These are phyloP conservation scores for Onychomys torridus DNA, from an alignment of 2,797 vertebrate genomes.

Conservation along the genomic window DNA sequence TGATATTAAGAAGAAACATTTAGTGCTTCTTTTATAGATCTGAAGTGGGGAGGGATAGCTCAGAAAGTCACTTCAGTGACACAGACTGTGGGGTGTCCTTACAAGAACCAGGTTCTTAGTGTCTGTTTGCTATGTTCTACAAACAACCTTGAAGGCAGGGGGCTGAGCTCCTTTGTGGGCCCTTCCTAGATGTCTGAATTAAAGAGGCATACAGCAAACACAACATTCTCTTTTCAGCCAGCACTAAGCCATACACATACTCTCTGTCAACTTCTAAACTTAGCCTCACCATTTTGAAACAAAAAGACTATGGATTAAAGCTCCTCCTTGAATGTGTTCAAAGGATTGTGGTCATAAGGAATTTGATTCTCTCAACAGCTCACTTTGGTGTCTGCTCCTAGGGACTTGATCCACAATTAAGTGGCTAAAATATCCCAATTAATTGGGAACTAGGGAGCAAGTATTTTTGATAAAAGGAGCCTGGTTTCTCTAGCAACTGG, in stretches of 20 bases:
- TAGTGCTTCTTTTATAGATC: slow-evolving; percentile 62
- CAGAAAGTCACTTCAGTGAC: slow-evolving; percentile 76
- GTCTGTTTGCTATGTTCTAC: slow-evolving; percentile 48
- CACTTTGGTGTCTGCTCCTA: slow-evolving; percentile 55
- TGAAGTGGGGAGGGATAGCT: slow-evolving; percentile 23
- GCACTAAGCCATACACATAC: slow-evolving; percentile 63
- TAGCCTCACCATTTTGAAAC: slow-evolving; percentile 60
- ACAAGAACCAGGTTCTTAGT: slow-evolving; percentile 49
- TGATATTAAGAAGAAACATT: slow-evolving; percentile 71
- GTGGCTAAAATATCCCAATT: slow-evolving; percentile 56
- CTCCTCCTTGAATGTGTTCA: background rate
- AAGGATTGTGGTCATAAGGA: background rate
- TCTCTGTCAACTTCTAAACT: slow-evolving; percentile 74
- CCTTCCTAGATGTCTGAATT: slow-evolving; percentile 63
- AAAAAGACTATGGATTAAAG: background rate
- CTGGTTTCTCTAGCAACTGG: slow-evolving; percentile 70
- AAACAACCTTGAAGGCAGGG: slow-evolving; percentile 14
- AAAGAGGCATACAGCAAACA: slow-evolving; percentile 63
- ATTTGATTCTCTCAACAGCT: slow-evolving; percentile 28
- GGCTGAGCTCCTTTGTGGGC: background rate
- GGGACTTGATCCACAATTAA: slow-evolving; percentile 43
- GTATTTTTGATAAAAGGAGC: slow-evolving; percentile 73
- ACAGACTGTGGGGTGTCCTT: slow-evolving; percentile 47
- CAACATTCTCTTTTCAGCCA: slow-evolving; percentile 68
- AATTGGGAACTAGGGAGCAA: slow-evolving; percentile 57